Percentiles rank a stretch among this genome's conserved stretches.
phyloP scores from a whole-genome alignment of 2,888 invertebrate genomes.

The Megamerina dolium region DNA sequence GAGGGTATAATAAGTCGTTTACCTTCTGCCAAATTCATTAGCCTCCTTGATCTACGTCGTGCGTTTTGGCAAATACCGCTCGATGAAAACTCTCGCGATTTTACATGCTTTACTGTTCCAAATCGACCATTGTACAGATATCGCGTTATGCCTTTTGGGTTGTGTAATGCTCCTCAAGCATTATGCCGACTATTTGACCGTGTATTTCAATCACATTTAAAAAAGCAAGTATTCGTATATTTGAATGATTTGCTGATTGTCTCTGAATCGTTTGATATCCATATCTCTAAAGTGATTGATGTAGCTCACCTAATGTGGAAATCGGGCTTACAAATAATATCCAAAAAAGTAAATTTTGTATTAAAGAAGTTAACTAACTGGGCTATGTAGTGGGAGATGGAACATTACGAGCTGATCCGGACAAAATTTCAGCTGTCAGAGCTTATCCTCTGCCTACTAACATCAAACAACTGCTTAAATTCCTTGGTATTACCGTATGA shows the following conservation, averaged over 20 bases:
- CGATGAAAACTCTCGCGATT: not conserved
- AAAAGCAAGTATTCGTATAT: slow-evolving; percentile 16
- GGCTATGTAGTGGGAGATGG: slow-evolving; percentile 18
- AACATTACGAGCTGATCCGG: slow-evolving; percentile 12
- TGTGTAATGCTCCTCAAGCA: slow-evolving; percentile 18
- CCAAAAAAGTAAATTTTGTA: slow-evolving; percentile 15
- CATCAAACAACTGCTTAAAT: slow-evolving; percentile 15
- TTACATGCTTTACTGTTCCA: slow-evolving; percentile 5
- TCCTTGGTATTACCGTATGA: slow-evolving; percentile 22
- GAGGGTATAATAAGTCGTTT: too few species aligned
- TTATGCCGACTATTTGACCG: slow-evolving; percentile 14
- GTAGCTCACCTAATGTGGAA: slow-evolving; percentile 10
- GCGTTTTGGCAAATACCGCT: slow-evolving; percentile 6
- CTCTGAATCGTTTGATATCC: slow-evolving; percentile 11
- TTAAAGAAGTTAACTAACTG: slow-evolving; percentile 12
- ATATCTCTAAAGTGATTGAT: slow-evolving; percentile 5
- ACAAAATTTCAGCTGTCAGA: slow-evolving; percentile 9
- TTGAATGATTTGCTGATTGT: slow-evolving; percentile 16
- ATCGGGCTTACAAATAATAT: slow-evolving; percentile 18
- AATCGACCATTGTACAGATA: slow-evolving; percentile 13
- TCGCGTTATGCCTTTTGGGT: slow-evolving; percentile 9
- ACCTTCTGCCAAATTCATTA: not conserved
- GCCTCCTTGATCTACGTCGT: not conserved
- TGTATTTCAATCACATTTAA: slow-evolving; percentile 10
- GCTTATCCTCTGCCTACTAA: slow-evolving; percentile 12